These are phyloP conservation scores for Chaetodon trifasciatus DNA, from an alignment of 2,797 vertebrate species.

Conservation along the genomic window DNA sequence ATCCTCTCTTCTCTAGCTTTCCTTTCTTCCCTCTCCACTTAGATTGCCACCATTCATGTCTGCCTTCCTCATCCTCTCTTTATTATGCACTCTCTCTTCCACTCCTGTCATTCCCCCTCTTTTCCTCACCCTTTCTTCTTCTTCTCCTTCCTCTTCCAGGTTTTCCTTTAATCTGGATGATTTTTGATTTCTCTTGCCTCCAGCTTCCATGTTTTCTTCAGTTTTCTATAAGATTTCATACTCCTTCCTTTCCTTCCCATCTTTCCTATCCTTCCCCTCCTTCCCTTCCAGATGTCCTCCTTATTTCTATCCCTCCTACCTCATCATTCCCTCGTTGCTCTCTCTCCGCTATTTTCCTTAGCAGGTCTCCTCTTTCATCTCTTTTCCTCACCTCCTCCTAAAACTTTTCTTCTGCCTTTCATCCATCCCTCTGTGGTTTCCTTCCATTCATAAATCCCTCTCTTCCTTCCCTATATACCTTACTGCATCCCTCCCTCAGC, in stretches of 20 bases:
- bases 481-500: slow-evolving; percentile 51
- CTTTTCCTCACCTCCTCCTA: slow-evolving; percentile 21
- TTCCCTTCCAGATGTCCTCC: slow-evolving; percentile 49
- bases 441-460: slow-evolving; percentile 15
- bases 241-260: not conserved
- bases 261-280: not conserved
- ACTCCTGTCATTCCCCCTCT: not conserved
- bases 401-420: slow-evolving; percentile 39
- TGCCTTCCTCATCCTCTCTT: not conserved
- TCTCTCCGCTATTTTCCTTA: slow-evolving; percentile 30
- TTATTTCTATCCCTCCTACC: slow-evolving; percentile 16
- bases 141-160: not conserved
- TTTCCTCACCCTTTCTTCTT: not conserved
- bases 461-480: slow-evolving; percentile 25
- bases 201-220: not conserved
- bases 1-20: not conserved
- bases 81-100: not conserved
- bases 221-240: not conserved
- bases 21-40: not conserved
- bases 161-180: slow-evolving; percentile 25
- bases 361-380: slow-evolving; percentile 46
- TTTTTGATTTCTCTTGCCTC: slow-evolving; percentile 16
- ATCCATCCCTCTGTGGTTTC: slow-evolving; percentile 46
- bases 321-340: slow-evolving; percentile 23
- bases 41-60: not conserved